Base-by-base conservation (phyloP, 2,888 invertebrate species). In the Fragum sueziense region DNA sequence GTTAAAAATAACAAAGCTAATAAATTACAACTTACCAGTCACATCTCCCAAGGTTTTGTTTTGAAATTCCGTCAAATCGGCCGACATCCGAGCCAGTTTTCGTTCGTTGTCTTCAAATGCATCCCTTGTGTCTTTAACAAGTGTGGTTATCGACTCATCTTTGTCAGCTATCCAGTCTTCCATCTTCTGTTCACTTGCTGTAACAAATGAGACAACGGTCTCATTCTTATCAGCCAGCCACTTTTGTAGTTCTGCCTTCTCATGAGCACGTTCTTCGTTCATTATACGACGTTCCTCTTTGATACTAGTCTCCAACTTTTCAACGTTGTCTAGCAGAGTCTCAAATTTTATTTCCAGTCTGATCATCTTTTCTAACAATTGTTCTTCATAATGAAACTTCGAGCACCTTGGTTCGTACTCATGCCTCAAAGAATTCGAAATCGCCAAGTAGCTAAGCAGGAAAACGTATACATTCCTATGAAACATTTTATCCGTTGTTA, bases 311-410 rank as follows among this genome's bases (percentile, higher is more conserved):
- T 25, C 25, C n/a, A 27, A 3, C 25, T 57, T 57, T 57, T 57
- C 27, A 9, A 57, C 27, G 25, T 57, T 27, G 14, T 57, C 25
- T 1, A 57, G 25, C 14, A 57, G 25, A 25, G 25, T 57, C 14
- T 57, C 57, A 25, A 57, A 57, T 6, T 27, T 57, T 25, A 57
- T 25, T 25, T 57, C 57, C 3, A 57, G 57, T 57, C 57, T 57
- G 57, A 57, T 25, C 57, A 57, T 57, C 25, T 57, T 57, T 14
- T 57, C 57, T 25, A 57, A 57, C 14, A 57, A 25, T n/a, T 57
- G 57, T 57, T 57, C 57, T 25, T 57, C 57, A 25, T 57, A 57
- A 57, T 57, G 57, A 25, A 22, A 57, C 9, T 25, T 57, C 14
- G 57, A 57, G n/a, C 57, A 57, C 9, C 2, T 3, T 27, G 57